Evolutionary conservation across 2,888 invertebrate genomes (phyloP).

Genomic region (Campoplex nolae): DNA sequence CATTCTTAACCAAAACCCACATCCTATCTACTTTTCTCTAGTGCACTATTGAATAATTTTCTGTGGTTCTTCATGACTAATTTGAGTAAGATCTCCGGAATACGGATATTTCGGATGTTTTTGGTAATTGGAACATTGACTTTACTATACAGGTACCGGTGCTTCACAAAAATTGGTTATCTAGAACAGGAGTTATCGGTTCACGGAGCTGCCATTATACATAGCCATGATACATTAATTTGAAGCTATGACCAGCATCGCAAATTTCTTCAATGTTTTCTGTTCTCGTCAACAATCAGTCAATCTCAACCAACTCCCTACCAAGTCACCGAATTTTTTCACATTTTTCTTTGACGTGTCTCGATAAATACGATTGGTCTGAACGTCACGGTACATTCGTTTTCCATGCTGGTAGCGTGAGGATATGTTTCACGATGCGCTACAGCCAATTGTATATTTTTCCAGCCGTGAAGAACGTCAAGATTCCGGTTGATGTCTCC

Average conservation of each 20-base stretch:
- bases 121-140: neutral
- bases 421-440: constrained; percentile 36
- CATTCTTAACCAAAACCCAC: constrained; percentile 49
- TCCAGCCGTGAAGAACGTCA: constrained; percentile 57
- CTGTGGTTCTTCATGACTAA: constrained; percentile 35
- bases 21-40: neutral
- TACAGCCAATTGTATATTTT: constrained; percentile 71
- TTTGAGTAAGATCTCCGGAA: constrained; percentile 33
- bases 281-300: neutral
- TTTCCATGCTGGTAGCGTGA: constrained; percentile 2
- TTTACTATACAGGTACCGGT: constrained; percentile 27
- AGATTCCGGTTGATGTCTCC: constrained; percentile 41
- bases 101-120: neutral
- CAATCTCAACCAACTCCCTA: neutral
- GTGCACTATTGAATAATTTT: constrained; percentile 25
- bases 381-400: constrained; percentile 3
- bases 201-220: no score
- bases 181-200: neutral
- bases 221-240: neutral
- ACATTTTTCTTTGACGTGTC: neutral
- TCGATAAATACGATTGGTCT: neutral
- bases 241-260: no score
- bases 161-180: constrained; percentile 24
- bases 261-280: neutral
- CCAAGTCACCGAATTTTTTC: neutral